These are phyloP conservation scores for Penaeus indicus DNA, from an alignment of 1,140 invertebrate species.

Conservation along the genomic window DNA sequence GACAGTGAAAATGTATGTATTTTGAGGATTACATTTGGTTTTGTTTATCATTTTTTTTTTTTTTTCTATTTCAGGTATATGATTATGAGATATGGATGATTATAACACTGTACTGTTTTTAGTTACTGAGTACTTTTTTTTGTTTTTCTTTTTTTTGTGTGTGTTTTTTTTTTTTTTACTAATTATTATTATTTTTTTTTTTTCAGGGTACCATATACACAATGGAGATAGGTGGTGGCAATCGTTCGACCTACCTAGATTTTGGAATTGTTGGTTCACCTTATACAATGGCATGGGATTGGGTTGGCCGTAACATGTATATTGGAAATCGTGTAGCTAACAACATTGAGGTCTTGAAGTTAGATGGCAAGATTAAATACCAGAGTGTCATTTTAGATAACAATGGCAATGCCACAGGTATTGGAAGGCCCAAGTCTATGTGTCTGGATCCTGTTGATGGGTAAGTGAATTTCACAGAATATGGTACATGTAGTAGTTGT, in stretches of 20 bases:
- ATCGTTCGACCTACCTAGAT: conserved; percentile 85
- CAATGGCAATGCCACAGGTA: conserved; percentile 87
- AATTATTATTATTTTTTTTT: conserved; percentile 24
- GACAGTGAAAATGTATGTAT: conserved; percentile 71
- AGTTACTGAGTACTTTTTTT: background rate
- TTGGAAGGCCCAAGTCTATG: conserved; percentile 88
- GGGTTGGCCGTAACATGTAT: conserved; percentile 95
- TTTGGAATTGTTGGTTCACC: conserved; percentile 90
- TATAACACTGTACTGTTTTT: background rate
- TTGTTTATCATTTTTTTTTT: background rate
- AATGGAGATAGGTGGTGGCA: conserved; percentile 88
- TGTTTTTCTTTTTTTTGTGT: conserved; percentile 32
- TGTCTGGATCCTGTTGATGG: conserved; percentile 92
- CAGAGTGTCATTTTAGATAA: conserved; percentile 92
- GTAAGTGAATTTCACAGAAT: conserved; percentile 71
- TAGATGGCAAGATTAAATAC: conserved; percentile 86
- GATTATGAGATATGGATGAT: too few relatives aligned
- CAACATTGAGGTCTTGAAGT: conserved; percentile 92
- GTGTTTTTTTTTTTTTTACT: conserved; percentile 6
- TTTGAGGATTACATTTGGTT: background rate
- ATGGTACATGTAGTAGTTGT: background rate
- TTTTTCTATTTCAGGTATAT: background rate
- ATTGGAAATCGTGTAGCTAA: conserved; percentile 92
- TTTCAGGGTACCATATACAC: conserved; percentile 85
- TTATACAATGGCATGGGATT: conserved; percentile 93